Evolutionary conservation across 1,140 invertebrate species (phyloP).

Genomic region (Cydia strobilella): DNA sequence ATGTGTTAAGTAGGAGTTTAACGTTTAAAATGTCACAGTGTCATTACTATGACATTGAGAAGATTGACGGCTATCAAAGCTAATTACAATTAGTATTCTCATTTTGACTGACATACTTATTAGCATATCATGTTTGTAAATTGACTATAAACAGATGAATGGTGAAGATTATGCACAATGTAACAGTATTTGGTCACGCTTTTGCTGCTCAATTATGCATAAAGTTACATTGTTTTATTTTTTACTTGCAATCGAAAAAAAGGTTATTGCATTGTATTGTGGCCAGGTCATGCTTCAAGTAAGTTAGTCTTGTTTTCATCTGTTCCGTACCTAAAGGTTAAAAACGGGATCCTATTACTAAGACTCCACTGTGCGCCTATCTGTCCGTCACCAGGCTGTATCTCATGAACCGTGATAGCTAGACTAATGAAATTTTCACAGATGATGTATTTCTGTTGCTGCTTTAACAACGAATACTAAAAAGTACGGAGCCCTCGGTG

Average conservation of each 20-base stretch:
- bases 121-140: slow-evolving; percentile 18
- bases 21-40: neutral
- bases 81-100: slow-evolving; percentile 15
- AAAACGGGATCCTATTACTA: no score
- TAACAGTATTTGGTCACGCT: slow-evolving; percentile 11
- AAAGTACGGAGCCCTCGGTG: no score
- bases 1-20: neutral
- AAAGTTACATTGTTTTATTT: neutral
- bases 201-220: slow-evolving; percentile 20
- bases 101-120: slow-evolving; percentile 1
- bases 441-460: no score
- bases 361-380: no score
- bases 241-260: neutral
- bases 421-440: no score
- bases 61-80: neutral
- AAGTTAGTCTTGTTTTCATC: neutral
- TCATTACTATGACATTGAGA: neutral
- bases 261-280: neutral
- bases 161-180: neutral
- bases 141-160: slow-evolving; percentile 3
- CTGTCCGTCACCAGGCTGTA: no score
- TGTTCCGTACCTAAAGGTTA: no score
- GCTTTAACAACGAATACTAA: no score
- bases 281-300: neutral
- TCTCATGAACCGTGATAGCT: no score